Evolutionary conservation across 1,140 invertebrate species (phyloP).

Genomic region (Diachasma alloeum): DNA sequence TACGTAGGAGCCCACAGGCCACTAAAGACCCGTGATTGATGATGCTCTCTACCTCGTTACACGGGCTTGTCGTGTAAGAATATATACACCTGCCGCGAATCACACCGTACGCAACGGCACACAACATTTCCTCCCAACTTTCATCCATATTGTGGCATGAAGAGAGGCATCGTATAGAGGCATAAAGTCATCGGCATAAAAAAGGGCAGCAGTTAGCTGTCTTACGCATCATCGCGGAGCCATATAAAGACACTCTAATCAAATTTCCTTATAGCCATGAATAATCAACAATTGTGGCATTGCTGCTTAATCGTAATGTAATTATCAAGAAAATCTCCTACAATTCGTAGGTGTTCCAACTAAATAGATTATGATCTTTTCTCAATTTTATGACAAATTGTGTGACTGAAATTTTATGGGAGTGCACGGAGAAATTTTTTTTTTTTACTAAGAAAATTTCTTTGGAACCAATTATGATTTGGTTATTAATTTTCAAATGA

Average conservation of each 20-base stretch:
- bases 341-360: too few relatives aligned
- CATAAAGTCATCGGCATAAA: constrained; percentile 14
- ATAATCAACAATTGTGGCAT: too few relatives aligned
- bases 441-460: too few relatives aligned
- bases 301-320: too few relatives aligned
- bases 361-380: too few relatives aligned
- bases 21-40: constrained; percentile 24
- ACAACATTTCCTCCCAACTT: neutral
- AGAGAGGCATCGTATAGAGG: neutral
- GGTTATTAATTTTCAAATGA: too few relatives aligned
- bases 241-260: neutral
- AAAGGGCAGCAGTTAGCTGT: neutral
- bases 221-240: neutral
- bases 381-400: too few relatives aligned
- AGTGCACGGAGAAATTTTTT: too few relatives aligned
- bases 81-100: constrained; percentile 23
- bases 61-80: constrained; percentile 19
- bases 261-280: too few relatives aligned
- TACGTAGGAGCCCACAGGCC: neutral
- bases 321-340: too few relatives aligned
- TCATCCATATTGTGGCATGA: neutral
- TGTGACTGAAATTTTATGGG: too few relatives aligned
- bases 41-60: constrained; percentile 11
- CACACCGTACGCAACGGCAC: neutral
- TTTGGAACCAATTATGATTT: too few relatives aligned